phyloP scores from a whole-genome alignment of 2,888 invertebrate genomes.

The Eilema caniola region DNA sequence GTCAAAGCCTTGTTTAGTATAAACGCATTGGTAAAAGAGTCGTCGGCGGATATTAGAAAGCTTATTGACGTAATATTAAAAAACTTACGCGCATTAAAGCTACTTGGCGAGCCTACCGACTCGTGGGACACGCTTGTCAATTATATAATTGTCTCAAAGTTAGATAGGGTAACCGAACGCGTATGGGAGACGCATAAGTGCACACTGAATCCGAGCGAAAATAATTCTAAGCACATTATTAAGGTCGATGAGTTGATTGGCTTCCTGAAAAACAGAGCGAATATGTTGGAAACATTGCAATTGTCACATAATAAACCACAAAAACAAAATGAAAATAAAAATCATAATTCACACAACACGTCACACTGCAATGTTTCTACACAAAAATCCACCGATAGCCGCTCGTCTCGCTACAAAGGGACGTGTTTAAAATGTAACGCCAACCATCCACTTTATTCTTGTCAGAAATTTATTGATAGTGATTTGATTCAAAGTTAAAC shows the following conservation, averaged over 20 bases:
- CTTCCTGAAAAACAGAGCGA: too few relatives aligned
- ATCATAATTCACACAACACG: too few relatives aligned
- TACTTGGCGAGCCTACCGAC: slow-evolving; percentile 11
- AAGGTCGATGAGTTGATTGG: too few relatives aligned
- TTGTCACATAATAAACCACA: too few relatives aligned
- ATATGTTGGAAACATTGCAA: too few relatives aligned
- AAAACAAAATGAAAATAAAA: too few relatives aligned
- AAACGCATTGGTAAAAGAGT: slow-evolving; percentile 8
- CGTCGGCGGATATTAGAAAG: not conserved
- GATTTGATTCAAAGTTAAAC: slow-evolving; percentile 6
- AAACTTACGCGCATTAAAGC: slow-evolving; percentile 15
- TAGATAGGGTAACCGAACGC: not conserved
- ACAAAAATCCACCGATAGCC: not conserved
- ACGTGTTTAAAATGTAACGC: not conserved
- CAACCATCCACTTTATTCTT: not conserved
- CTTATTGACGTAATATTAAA: slow-evolving; percentile 11
- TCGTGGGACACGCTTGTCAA: slow-evolving; percentile 12
- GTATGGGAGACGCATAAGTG: too few relatives aligned
- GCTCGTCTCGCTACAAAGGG: slow-evolving; percentile 4
- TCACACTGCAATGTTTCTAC: too few relatives aligned
- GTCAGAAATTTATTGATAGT: slow-evolving; percentile 3
- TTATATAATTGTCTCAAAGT: slow-evolving; percentile 7
- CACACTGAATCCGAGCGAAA: too few relatives aligned
- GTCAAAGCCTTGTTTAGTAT: slow-evolving; percentile 18
- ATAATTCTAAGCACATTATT: too few relatives aligned